Evolutionary conservation across 1,140 invertebrate genomes (phyloP).

Genomic region (Pogonomyrmex californicus): DNA sequence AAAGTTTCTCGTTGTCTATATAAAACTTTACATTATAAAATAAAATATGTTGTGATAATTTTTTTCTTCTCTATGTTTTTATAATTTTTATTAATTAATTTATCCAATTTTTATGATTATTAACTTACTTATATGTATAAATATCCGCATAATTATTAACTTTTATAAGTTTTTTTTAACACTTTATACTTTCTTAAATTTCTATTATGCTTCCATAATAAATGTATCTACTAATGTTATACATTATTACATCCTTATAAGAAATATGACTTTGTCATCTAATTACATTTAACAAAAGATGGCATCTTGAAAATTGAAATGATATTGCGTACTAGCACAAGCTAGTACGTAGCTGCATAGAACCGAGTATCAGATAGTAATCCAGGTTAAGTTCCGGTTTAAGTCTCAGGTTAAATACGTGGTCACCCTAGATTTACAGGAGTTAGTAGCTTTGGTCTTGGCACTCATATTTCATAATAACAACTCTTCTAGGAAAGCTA

Average conservation of each 20-base stretch:
- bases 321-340: background rate
- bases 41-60: too few species aligned
- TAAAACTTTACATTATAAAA: too few species aligned
- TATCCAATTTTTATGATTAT: too few species aligned
- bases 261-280: background rate
- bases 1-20: too few species aligned
- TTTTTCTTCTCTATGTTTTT: too few species aligned
- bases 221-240: background rate
- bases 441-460: conserved; percentile 45
- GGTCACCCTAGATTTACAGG: conserved; percentile 51
- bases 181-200: background rate
- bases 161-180: background rate
- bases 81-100: too few species aligned
- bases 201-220: background rate
- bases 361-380: conserved; percentile 44
- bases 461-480: conserved; percentile 44
- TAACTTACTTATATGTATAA: too few species aligned
- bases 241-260: background rate
- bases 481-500: background rate
- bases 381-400: conserved; percentile 52
- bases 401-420: conserved; percentile 50
- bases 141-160: background rate
- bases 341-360: conserved; percentile 12
- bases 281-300: background rate
- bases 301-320: background rate